Base-by-base conservation (phyloP, 2,113 vertebrate genomes). In the Noturus placidus region DNA sequence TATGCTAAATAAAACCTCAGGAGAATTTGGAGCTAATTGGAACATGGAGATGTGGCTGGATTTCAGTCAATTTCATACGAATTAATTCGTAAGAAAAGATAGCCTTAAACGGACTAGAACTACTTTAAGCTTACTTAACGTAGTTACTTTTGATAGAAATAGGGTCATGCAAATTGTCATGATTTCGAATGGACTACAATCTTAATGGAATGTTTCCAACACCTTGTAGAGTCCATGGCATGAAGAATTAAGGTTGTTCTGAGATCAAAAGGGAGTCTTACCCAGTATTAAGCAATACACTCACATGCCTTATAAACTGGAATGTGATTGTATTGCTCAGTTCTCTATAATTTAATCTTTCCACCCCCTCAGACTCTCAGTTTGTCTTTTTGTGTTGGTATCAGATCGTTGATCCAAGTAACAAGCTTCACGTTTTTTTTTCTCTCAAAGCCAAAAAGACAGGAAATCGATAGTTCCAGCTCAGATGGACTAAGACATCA, bases 331-430 rank as follows among this genome's bases (percentile, higher is more conserved):
- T 46, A 15, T 76, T 76, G 27, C 25, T 27, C 42, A 76, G 72
- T 76, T 76, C 72, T 46, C 25, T 50, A 76, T 46, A 22, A 50
- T 77, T 50, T 77, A 77, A 77, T 77, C 74, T 50, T 15, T n/a
- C 13, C 42, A 13, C 11, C 25, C 50, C 25, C 74, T 50, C 2
- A 27, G 25, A 46, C 42, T 50, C 42, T 15, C 42, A 14, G 74
- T 77, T 2, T 50, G 42, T 77, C 42, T 77, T 77, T 77, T 50
- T 50, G 25, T 77, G 42, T 77, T 77, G 10, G 42, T 15, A 77
- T 77, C 42, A 50, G 42, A 77, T 77, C 50, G 42, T 77, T 77
- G 74, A 77, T 77, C 42, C 74, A 77, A 50, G 25, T 77, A 77
- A 77, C 42, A 77, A 77, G 42, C 42, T 50, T 77, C 22, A n/a